phyloP scores from a whole-genome alignment of 1,140 invertebrate species.

The Tetramorium simillimum region DNA sequence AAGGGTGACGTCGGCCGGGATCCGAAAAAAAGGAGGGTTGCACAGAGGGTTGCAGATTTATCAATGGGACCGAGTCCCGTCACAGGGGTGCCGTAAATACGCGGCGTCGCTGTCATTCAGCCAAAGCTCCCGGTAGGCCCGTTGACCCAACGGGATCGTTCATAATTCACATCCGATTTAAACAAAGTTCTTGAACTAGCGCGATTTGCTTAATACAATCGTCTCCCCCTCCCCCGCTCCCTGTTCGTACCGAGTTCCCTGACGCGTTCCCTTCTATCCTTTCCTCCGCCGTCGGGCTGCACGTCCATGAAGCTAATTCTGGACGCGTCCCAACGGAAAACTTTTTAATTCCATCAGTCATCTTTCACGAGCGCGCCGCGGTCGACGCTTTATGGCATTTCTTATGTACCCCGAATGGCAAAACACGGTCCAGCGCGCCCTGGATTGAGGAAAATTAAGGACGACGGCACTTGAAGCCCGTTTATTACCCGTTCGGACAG shows the following conservation, averaged over 20 bases:
- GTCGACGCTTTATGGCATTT: conserved; percentile 18
- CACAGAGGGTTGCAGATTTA: conserved; percentile 66
- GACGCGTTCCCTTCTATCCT: background rate
- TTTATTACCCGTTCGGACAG: background rate
- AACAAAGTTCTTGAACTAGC: conserved; percentile 69
- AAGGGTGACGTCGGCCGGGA: background rate
- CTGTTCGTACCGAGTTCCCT: conserved; percentile 32
- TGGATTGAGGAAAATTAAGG: conserved; percentile 1
- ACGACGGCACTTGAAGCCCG: background rate
- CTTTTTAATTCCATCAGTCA: conserved; percentile 73
- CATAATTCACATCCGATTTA: conserved; percentile 75
- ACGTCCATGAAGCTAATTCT: conserved; percentile 53
- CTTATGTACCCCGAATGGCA: conserved; percentile 12
- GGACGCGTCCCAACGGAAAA: conserved; percentile 48
- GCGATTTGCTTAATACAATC: conserved; percentile 72
- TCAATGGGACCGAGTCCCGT: conserved; percentile 67
- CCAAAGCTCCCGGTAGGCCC: conserved; percentile 57
- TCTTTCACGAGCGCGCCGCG: conserved; percentile 2
- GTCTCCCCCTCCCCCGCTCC: background rate
- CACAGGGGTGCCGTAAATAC: conserved; percentile 71
- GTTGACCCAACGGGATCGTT: conserved; percentile 60
- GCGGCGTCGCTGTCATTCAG: conserved; percentile 53
- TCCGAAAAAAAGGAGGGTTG: conserved; percentile 11
- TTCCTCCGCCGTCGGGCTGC: background rate
- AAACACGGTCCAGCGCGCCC: background rate